Percentiles rank a stretch among this genome's conserved stretches.
These are phyloP conservation scores for Leuciscus idus DNA, from an alignment of 2,113 vertebrate genomes.

Conservation along the genomic window DNA sequence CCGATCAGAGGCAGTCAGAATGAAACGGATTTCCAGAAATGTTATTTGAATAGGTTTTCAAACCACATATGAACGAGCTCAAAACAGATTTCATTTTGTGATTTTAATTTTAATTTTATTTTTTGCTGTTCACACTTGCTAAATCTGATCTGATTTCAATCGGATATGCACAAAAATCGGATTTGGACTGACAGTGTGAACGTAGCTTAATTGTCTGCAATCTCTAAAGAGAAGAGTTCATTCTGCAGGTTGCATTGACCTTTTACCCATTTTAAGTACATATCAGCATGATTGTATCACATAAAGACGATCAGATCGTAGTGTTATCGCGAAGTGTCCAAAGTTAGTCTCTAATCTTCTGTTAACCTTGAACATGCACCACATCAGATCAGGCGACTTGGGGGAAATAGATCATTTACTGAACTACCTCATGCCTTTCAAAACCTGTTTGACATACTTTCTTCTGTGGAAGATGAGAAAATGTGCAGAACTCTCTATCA, in stretches of 20 bases:
- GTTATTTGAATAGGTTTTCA: too few relatives aligned
- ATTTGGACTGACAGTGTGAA: too few relatives aligned
- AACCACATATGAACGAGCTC: too few relatives aligned
- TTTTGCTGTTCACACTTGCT: too few relatives aligned
- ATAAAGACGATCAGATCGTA: not conserved
- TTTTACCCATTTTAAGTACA: not conserved
- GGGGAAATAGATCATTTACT: not conserved
- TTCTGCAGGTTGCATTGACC: not conserved
- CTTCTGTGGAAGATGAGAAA: not conserved
- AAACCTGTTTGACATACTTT: not conserved
- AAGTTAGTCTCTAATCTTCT: slow-evolving; percentile 37
- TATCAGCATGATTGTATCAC: not conserved
- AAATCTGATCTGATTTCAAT: too few relatives aligned
- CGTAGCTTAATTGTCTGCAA: not conserved
- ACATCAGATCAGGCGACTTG: slow-evolving; percentile 23
- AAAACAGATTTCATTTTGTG: too few relatives aligned
- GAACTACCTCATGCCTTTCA: not conserved
- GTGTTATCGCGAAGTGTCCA: slow-evolving; percentile 23
- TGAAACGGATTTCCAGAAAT: too few relatives aligned
- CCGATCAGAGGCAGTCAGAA: too few relatives aligned
- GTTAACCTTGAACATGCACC: slow-evolving; percentile 36
- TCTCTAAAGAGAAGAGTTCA: not conserved
- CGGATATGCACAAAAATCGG: too few relatives aligned
- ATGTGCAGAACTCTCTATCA: not conserved
- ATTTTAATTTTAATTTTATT: too few relatives aligned